Percentiles rank a stretch among this genome's conserved stretches.
phyloP scores from a whole-genome alignment of 2,113 vertebrate species.

The Morone chrysops region DNA sequence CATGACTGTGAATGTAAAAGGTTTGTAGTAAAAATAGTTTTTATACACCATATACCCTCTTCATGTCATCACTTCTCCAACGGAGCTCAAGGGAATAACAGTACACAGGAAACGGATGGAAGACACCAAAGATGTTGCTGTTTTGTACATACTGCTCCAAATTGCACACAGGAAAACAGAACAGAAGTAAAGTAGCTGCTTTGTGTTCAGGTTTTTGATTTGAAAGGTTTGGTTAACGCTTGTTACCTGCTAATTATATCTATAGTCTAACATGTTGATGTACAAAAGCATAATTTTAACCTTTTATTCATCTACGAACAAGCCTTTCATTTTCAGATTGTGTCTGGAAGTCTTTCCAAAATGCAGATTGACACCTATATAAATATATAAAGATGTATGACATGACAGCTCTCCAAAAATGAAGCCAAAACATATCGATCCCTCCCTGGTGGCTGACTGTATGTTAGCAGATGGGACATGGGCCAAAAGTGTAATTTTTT shows the following conservation, averaged over 20 bases:
- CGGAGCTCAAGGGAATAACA: conserved; percentile 20
- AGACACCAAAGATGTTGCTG: conserved; percentile 65
- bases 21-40: conserved; percentile 22
- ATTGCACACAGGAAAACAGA: neutral
- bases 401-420: too few relatives aligned
- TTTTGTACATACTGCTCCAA: conserved; percentile 24
- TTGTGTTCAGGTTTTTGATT: conserved; percentile 4
- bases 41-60: conserved; percentile 15
- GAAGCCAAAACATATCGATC: too few relatives aligned
- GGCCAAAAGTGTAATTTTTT: too few relatives aligned
- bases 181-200: neutral
- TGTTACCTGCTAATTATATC: neutral
- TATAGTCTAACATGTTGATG: neutral
- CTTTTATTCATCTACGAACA: neutral
- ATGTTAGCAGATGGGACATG: too few relatives aligned
- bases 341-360: neutral
- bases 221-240: conserved; percentile 20
- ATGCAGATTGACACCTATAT: neutral
- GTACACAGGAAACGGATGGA: conserved; percentile 20
- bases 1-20: conserved; percentile 56
- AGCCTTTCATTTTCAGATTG: neutral
- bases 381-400: too few relatives aligned
- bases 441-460: too few relatives aligned
- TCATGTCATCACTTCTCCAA: neutral
- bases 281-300: neutral